Percentiles rank a stretch among this genome's conserved stretches.
phyloP scores from a whole-genome alignment of 2,888 invertebrate genomes.

The Hemaris fuciformis region DNA sequence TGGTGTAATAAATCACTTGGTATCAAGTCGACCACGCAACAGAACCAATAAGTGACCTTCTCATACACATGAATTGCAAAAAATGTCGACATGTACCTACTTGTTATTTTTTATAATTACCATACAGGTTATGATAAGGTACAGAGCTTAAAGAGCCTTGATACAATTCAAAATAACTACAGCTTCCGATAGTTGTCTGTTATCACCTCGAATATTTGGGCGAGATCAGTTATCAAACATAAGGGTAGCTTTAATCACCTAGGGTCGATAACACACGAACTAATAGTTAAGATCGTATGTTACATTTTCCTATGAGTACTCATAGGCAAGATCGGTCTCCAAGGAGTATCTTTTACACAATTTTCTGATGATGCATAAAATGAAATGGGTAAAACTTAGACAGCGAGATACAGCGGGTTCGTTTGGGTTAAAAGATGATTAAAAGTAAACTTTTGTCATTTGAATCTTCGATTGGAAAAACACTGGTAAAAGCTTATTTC shows the following conservation, averaged over 20 bases:
- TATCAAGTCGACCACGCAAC: neutral
- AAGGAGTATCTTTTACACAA: neutral
- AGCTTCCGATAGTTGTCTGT: neutral
- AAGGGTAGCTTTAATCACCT: neutral
- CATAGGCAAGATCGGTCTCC: neutral
- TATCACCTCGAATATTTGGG: neutral
- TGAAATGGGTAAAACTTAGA: too few relatives aligned
- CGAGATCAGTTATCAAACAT: neutral
- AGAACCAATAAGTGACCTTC: neutral
- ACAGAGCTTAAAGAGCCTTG: neutral
- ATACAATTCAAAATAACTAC: neutral
- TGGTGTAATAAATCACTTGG: conserved; percentile 2
- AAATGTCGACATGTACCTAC: neutral
- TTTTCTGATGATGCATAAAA: too few relatives aligned
- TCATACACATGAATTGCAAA: neutral
- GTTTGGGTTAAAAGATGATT: too few relatives aligned
- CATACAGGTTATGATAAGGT: neutral
- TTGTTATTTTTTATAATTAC: neutral
- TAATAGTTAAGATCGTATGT: neutral
- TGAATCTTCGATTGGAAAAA: too few relatives aligned
- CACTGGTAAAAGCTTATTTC: too few relatives aligned
- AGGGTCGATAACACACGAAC: neutral
- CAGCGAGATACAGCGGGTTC: too few relatives aligned
- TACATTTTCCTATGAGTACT: neutral
- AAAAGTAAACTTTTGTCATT: too few relatives aligned